Conservation (phyloP, 2,113 vertebrate genomes). For the Lepisosteus osseus region DNA sequence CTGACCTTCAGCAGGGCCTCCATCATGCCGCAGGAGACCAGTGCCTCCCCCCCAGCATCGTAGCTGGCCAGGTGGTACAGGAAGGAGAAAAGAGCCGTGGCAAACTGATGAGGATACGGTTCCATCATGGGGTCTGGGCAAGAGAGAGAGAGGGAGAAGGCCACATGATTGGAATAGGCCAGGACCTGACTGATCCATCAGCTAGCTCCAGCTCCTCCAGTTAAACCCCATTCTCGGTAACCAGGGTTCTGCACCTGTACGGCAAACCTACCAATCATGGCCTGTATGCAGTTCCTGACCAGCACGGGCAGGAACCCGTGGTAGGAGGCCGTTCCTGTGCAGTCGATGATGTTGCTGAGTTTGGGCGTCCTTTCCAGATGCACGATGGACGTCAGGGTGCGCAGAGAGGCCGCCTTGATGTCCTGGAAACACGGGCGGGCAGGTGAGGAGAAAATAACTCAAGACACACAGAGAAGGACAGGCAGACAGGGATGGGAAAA, state of each 20-base stretch:
- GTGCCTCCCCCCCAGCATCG: slow-evolving; percentile 90
- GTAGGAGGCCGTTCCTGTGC: slow-evolving; percentile 92
- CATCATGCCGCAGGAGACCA: slow-evolving; percentile 98
- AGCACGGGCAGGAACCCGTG: slow-evolving; percentile 92
- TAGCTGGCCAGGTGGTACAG: slow-evolving; percentile 96
- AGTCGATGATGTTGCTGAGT: slow-evolving; percentile 95
- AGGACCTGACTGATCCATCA: background rate
- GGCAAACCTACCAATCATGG: slow-evolving; percentile 85
- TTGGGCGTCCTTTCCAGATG: slow-evolving; percentile 93
- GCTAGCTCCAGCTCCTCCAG: background rate
- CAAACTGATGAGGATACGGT: slow-evolving; percentile 94
- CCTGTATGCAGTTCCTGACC: slow-evolving; percentile 93
- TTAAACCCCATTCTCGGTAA: background rate
- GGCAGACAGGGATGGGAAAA: background rate
- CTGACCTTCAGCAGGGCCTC: slow-evolving; percentile 89
- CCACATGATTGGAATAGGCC: background rate
- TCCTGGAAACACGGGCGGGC: slow-evolving; percentile 65
- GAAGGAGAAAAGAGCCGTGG: slow-evolving; percentile 95
- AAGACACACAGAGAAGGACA: no score
- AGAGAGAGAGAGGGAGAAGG: background rate
- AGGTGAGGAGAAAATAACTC: no score
- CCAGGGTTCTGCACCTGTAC: no score
- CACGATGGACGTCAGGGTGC: slow-evolving; percentile 93
- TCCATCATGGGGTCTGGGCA: slow-evolving; percentile 87
- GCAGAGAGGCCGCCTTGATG: slow-evolving; percentile 91